phyloP scores from a whole-genome alignment of 2,888 invertebrate genomes.

The Luperina testacea region DNA sequence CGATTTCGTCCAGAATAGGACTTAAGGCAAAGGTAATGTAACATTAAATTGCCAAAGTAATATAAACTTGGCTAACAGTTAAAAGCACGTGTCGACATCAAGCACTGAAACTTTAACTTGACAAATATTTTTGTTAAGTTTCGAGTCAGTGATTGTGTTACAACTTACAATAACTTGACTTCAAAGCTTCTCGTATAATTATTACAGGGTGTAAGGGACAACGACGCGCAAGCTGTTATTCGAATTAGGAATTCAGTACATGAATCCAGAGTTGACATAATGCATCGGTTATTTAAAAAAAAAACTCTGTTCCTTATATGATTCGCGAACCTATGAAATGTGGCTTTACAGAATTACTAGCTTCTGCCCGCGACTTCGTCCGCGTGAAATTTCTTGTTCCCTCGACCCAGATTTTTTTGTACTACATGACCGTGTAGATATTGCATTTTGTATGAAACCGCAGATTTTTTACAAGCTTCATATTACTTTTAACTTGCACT shows the following conservation, averaged over 20 bases:
- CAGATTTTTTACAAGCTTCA: neutral
- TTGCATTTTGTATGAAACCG: neutral
- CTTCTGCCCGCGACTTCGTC: too few species aligned
- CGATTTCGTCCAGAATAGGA: neutral
- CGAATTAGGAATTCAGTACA: neutral
- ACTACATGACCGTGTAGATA: neutral
- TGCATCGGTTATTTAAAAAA: neutral
- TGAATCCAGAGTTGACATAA: neutral
- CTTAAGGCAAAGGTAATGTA: neutral
- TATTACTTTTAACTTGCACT: too few species aligned
- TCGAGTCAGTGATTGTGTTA: neutral
- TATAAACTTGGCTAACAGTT: neutral
- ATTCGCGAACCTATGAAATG: too few species aligned
- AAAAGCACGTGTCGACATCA: neutral
- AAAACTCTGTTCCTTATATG: neutral
- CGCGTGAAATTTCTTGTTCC: too few species aligned
- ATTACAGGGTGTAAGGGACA: neutral
- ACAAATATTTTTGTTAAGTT: slow-evolving; percentile 13
- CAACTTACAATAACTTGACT: neutral
- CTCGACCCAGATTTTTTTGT: neutral
- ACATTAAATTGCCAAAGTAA: slow-evolving; percentile 2
- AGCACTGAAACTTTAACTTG: neutral
- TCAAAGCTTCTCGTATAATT: neutral
- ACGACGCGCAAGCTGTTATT: neutral
- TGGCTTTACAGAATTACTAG: too few species aligned